Base-by-base conservation (phyloP, 2,888 invertebrate genomes). In the Temnothorax unifasciatus region DNA sequence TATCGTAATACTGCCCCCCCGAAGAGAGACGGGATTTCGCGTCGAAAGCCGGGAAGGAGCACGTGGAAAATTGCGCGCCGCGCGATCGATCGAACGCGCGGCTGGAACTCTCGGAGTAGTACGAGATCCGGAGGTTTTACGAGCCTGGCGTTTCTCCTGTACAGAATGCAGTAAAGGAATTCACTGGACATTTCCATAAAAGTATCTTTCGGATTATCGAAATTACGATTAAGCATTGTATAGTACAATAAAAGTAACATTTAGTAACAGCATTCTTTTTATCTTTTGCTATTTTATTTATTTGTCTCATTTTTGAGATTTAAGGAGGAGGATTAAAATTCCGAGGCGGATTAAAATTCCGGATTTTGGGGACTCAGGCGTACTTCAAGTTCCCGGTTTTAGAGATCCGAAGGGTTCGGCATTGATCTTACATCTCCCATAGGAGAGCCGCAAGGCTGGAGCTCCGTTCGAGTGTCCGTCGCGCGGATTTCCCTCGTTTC, bases 31-130 rank as follows among this genome's bases (percentile, higher is more conserved):
- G 11, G 4, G 1, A n/a, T 38, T 52, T 29, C 1, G 11, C 15
- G 3, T 38, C n/a, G 71, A 38, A 11, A 61, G n/a, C 29, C 64
- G 44, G 29, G 47, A 57, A 74, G 11, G 25, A 66, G 61, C 81
- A 69, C 57, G 74, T 82, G 83, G 34, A 73, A 85, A 85, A 81
- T 89, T 34, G 47, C 83, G 44, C 75, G 81, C 44, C 73, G 76
- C 69, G 79, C 82, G 82, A 87, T 84, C 81, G 84, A 85, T 89
- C 63, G 85, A 83, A 71, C 15, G 38, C 25, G 79, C 57, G 82
- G 71, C 25, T 50, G 76, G 25, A 69, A 41, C 34, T 54, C 71
- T 83, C 75, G 44, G 75, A 74, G 44, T 47, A 44, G 29, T 29
- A 44, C 13, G 44, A 18, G n/a, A 74, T 57, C 38, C 21, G n/a